phyloP scores from a whole-genome alignment of 2,113 vertebrate genomes.

The Sceloporus undulatus region DNA sequence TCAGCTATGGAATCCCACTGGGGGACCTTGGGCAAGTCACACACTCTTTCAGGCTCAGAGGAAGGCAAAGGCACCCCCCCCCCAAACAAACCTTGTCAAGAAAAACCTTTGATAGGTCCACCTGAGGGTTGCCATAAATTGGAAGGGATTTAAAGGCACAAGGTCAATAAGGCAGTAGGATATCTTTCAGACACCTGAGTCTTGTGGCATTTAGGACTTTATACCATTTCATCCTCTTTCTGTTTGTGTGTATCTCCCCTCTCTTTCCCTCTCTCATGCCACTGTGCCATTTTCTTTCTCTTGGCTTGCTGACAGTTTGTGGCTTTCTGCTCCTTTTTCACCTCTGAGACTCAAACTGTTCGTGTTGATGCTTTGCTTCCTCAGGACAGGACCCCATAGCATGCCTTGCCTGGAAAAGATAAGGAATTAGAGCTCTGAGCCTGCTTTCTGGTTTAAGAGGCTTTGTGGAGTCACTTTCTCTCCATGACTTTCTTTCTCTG shows the following conservation, averaged over 20 bases:
- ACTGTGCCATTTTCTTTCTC: background rate
- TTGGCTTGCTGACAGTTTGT: background rate
- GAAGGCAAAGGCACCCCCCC: too few relatives aligned
- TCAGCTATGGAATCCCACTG: too few relatives aligned
- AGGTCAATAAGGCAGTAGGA: background rate
- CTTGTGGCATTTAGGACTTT: background rate
- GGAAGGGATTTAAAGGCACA: background rate
- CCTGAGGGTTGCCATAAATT: too few relatives aligned
- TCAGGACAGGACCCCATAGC: background rate
- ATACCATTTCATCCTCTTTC: background rate
- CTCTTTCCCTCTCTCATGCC: background rate
- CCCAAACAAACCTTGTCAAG: too few relatives aligned
- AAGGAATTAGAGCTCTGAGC: slow-evolving; percentile 37
- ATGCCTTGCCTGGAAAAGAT: slow-evolving; percentile 31
- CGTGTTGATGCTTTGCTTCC: background rate
- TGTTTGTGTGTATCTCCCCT: background rate
- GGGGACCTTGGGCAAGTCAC: too few relatives aligned
- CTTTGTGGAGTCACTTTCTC: background rate
- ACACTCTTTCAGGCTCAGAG: too few relatives aligned
- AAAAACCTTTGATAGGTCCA: too few relatives aligned
- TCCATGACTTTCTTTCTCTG: background rate
- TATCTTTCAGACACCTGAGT: background rate
- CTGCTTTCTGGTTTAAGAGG: slow-evolving; percentile 21
- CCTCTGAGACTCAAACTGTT: background rate
- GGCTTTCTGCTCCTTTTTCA: background rate